phyloP scores from a whole-genome alignment of 2,888 invertebrate species.

The Plebejus argus region DNA sequence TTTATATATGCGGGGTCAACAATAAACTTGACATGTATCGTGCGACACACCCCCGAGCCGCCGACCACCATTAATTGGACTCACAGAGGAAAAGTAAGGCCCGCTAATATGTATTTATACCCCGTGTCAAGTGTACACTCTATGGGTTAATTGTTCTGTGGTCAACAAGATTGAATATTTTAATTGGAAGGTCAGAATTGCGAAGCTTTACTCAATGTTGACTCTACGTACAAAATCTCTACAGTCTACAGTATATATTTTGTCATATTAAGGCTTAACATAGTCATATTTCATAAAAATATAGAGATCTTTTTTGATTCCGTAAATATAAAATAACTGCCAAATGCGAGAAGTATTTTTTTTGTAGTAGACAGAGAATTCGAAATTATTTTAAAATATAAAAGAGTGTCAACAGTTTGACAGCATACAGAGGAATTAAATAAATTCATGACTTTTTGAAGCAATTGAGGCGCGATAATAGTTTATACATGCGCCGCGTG shows the following conservation, averaged over 20 bases:
- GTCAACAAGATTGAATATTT: background rate
- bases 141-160: background rate
- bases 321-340: no score
- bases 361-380: no score
- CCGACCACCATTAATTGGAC: slow-evolving; percentile 92
- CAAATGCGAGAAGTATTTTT: background rate
- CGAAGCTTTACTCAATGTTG: background rate
- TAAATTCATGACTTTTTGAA: background rate
- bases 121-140: background rate
- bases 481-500: slow-evolving; percentile 6
- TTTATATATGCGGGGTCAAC: slow-evolving; percentile 93
- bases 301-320: no score
- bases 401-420: background rate
- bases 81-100: slow-evolving; percentile 86
- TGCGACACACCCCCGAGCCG: slow-evolving; percentile 91
- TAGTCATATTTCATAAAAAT: no score
- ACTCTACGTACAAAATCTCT: background rate
- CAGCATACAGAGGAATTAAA: background rate
- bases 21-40: slow-evolving; percentile 93
- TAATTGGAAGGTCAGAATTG: background rate
- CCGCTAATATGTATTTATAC: background rate
- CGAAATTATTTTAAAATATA: background rate
- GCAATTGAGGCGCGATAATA: slow-evolving; percentile 18
- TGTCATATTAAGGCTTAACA: background rate
- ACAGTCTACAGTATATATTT: no score